These are phyloP conservation scores for Hypotaenidia philippensis DNA, from an alignment of 2,797 vertebrate species.

Conservation along the genomic window DNA sequence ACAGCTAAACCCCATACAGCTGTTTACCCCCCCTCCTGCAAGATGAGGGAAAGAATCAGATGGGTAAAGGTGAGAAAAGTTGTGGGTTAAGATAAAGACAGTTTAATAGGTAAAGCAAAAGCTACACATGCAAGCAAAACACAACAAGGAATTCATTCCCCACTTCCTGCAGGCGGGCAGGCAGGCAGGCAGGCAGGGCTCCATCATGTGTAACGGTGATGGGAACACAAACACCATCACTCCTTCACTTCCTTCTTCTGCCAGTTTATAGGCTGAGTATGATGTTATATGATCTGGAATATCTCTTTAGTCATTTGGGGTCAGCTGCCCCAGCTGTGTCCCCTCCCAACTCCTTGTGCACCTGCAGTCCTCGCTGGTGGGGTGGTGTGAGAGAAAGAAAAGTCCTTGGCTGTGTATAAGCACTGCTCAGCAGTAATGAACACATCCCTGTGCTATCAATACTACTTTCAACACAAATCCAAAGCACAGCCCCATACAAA, in stretches of 20 bases:
- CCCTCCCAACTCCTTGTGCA: background rate
- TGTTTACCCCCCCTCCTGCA: accelerated
- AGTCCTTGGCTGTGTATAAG: background rate
- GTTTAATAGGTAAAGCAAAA: background rate
- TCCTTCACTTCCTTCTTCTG: background rate
- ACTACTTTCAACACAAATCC: background rate
- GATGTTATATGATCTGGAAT: accelerated
- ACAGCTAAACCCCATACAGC: background rate
- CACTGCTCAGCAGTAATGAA: background rate
- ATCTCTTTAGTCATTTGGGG: background rate
- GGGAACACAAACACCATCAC: background rate
- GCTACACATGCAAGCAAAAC: accelerated
- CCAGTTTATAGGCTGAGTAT: background rate
- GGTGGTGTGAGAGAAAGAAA: background rate
- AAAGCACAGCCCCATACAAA: background rate
- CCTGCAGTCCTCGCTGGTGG: accelerated
- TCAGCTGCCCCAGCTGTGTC: background rate
- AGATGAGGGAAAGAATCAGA: background rate
- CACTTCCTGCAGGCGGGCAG: background rate
- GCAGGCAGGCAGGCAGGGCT: background rate
- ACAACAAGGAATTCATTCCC: background rate
- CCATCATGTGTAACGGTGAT: accelerated
- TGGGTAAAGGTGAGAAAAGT: background rate
- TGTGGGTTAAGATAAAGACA: background rate
- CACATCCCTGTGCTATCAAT: background rate